Conservation (phyloP, 2,888 invertebrate species). For the Hecatera dysodea region DNA sequence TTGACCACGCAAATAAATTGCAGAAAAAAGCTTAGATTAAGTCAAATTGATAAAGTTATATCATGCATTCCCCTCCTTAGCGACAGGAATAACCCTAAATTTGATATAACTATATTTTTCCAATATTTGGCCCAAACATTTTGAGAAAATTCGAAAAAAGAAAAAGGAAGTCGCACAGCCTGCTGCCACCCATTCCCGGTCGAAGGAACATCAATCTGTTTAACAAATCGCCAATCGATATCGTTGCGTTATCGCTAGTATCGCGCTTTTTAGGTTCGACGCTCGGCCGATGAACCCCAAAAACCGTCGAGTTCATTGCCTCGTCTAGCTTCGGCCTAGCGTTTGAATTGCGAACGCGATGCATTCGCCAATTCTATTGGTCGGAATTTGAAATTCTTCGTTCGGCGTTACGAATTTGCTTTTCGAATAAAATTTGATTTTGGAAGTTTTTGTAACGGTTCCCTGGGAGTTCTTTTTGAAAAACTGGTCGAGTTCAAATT, state of each 20-base stretch:
- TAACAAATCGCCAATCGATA: slow-evolving; percentile 73
- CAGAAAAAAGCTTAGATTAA: slow-evolving; percentile 25
- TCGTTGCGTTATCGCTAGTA: slow-evolving; percentile 69
- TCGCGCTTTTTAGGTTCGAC: slow-evolving; percentile 70
- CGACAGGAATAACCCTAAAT: neutral
- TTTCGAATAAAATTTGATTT: slow-evolving; percentile 23
- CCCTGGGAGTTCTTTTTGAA: neutral
- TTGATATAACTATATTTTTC: neutral
- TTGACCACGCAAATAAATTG: slow-evolving; percentile 8
- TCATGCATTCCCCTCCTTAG: slow-evolving; percentile 1
- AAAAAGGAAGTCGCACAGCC: slow-evolving; percentile 42
- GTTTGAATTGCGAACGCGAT: slow-evolving; percentile 66
- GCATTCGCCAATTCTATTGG: slow-evolving; percentile 66
- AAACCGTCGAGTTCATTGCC: slow-evolving; percentile 71
- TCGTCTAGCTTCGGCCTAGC: slow-evolving; percentile 67
- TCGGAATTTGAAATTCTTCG: slow-evolving; percentile 49
- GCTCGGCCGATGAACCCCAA: slow-evolving; percentile 75
- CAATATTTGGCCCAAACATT: neutral
- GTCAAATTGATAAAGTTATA: slow-evolving; percentile 12
- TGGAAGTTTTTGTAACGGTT: slow-evolving; percentile 13
- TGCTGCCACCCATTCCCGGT: slow-evolving; percentile 38
- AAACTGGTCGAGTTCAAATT: too few species aligned
- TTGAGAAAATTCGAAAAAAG: slow-evolving; percentile 9
- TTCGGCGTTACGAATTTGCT: slow-evolving; percentile 32
- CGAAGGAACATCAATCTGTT: slow-evolving; percentile 59